Base-by-base conservation (phyloP, 2,113 vertebrate species). In the Notechis scutatus region DNA sequence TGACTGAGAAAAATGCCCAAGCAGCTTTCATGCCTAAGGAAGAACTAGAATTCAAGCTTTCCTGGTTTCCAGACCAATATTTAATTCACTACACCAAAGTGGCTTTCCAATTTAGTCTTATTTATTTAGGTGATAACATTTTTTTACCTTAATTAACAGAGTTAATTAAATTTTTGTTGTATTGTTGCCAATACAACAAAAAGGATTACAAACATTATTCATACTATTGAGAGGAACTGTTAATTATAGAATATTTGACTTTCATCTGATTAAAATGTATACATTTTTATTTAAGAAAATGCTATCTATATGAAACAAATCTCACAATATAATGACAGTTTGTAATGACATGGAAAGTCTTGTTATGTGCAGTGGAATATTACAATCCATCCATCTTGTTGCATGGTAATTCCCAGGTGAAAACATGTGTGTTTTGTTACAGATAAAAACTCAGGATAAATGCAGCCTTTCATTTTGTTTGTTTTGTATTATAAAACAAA, bases 121-220 rank as follows among this genome's bases (percentile, higher is more conserved):
- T 74, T 74, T 55, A 64, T 52, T 87, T 91, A 54, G 34, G 34
- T 24, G 26, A 50, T 4, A 4, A 3, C 7, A 23, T 91, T 57
- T 92, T 90, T 92, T 57, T 0, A 64, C 24, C 69, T 39, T 10
- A 87, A 42, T 42, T 92, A 89, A 87, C 74, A 91, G 91, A 0
- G n/a, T 26, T 4, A 87, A 86, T 6, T 10, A 61, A 10, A 3
- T 61, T 61, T 61, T 61, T 61, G 57, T 61, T 61, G 0, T 29
- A 56, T 23, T 14, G 39, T 5, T 56, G 74, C 23, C 0, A 90
- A 85, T 12, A 6, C 47, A 87, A 20, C n/a, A 91, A 85, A 93
- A 93, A 93, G 2, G 3, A 0, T 91, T 94, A 93, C 14, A 93
- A 94, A 85, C 34, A 69, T 88, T 57, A 89, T 91, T 92, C 50